A percentile compares a stretch with the other conserved stretches of the same genome.
phyloP scores from a whole-genome alignment of 2,888 invertebrate species.

The Lathronympha strigana region DNA sequence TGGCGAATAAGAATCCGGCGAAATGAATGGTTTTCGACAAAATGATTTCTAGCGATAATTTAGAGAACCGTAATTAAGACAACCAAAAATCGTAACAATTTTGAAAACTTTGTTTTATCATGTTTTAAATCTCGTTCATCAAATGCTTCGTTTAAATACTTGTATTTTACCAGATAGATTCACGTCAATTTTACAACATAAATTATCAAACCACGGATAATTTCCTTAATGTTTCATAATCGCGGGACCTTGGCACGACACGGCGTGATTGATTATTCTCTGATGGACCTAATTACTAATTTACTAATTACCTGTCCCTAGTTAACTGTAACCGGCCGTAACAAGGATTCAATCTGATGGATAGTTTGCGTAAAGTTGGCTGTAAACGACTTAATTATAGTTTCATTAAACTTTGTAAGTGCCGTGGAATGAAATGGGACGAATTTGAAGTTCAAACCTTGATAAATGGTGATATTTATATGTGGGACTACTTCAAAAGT shows the following conservation, averaged over 20 bases:
- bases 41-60: too few relatives aligned
- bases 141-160: too few relatives aligned
- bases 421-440: too few relatives aligned
- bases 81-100: too few relatives aligned
- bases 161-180: background rate
- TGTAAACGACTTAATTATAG: background rate
- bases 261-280: conserved; percentile 38
- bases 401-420: background rate
- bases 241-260: conserved; percentile 22
- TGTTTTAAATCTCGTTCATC: too few relatives aligned
- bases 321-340: conserved; percentile 24
- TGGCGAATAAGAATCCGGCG: too few relatives aligned
- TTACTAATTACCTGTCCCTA: conserved; percentile 40
- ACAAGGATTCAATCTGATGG: conserved; percentile 33
- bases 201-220: conserved; percentile 13
- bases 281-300: conserved; percentile 34
- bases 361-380: conserved; percentile 8
- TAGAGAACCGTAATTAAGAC: too few relatives aligned
- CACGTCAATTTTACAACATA: background rate
- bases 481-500: too few relatives aligned
- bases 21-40: too few relatives aligned
- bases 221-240: conserved; percentile 31
- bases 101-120: too few relatives aligned
- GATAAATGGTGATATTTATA: too few relatives aligned
- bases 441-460: too few relatives aligned